These are phyloP conservation scores for Pedetes capensis DNA, from an alignment of 2,113 vertebrate species.

Conservation along the genomic window DNA sequence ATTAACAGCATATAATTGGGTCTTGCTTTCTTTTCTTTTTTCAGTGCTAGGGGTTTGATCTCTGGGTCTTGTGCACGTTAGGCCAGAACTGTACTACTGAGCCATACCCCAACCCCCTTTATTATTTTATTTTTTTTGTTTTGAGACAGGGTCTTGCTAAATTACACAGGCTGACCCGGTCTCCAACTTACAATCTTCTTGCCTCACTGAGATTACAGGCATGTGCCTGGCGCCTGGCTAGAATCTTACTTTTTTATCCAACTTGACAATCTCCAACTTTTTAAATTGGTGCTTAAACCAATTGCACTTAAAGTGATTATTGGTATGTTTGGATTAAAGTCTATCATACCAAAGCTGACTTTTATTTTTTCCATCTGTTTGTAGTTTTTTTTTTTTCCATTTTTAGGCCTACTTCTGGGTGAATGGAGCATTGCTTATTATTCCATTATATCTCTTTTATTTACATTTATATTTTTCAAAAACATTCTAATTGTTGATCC, in stretches of 20 bases:
- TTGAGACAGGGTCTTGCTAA: too few species aligned
- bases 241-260: neutral
- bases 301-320: neutral
- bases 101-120: too few species aligned
- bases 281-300: neutral
- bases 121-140: too few species aligned
- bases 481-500: neutral
- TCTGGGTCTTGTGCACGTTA: too few species aligned
- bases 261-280: neutral
- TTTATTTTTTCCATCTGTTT: neutral
- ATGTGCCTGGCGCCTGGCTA: too few species aligned
- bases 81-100: too few species aligned
- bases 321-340: constrained; percentile 12
- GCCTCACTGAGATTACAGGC: too few species aligned
- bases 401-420: neutral
- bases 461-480: neutral
- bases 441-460: neutral
- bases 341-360: neutral
- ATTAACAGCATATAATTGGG: neutral
- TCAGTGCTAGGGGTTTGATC: too few species aligned
- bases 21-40: too few species aligned
- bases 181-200: too few species aligned
- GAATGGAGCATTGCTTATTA: neutral
- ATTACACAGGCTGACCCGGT: too few species aligned
- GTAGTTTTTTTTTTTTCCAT: neutral